These are phyloP conservation scores for Julus scandinavius DNA, from an alignment of 2,888 invertebrate genomes.

Conservation along the genomic window DNA sequence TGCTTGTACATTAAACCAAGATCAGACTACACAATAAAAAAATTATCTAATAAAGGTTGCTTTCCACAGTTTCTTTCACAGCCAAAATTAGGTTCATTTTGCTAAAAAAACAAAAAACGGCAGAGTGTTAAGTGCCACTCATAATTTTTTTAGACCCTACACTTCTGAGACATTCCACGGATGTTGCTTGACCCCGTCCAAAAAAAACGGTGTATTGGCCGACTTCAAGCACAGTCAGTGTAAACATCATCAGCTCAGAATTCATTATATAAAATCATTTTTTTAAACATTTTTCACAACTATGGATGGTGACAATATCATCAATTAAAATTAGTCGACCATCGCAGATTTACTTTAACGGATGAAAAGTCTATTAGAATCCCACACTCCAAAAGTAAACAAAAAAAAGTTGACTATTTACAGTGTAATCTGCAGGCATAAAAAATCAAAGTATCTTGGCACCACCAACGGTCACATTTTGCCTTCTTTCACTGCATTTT, in stretches of 20 bases:
- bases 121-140: background rate
- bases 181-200: background rate
- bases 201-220: background rate
- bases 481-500: background rate
- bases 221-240: no score
- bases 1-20: background rate
- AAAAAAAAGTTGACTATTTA: background rate
- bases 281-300: background rate
- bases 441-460: background rate
- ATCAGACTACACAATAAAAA: background rate
- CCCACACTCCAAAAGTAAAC: background rate
- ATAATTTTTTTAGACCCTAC: background rate
- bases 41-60: background rate
- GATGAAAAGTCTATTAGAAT: background rate
- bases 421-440: background rate
- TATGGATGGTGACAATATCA: no score
- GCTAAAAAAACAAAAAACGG: background rate
- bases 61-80: background rate
- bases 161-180: background rate
- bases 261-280: background rate
- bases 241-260: no score
- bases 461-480: background rate
- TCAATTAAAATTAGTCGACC: background rate
- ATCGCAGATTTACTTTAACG: background rate
- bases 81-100: constrained; percentile 14